Conservation (phyloP, 2,888 invertebrate species). For the Sinopyrophorus schimmeli region DNA sequence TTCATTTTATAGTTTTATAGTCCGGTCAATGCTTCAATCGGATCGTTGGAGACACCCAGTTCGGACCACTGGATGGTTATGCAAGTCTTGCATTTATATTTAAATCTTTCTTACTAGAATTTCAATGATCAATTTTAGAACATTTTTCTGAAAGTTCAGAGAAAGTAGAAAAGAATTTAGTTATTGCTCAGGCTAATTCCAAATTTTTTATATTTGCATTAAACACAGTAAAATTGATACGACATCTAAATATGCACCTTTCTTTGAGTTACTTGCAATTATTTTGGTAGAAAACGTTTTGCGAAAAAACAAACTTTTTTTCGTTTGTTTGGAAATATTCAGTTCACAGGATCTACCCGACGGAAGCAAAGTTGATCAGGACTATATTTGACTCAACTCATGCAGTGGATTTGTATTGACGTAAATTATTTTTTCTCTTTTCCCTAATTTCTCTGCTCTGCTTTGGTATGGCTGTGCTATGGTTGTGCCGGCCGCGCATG, state of each 20-base stretch:
- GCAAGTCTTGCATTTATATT: constrained; percentile 44
- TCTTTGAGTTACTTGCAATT: constrained; percentile 28
- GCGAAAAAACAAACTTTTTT: constrained; percentile 19
- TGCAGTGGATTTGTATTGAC: constrained; percentile 63
- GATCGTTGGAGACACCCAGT: constrained; percentile 54
- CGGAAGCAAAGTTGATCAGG: constrained; percentile 53
- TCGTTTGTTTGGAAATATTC: constrained; percentile 24
- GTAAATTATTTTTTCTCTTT: constrained; percentile 73
- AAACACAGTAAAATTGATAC: constrained; percentile 25
- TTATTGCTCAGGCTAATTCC: constrained; percentile 25
- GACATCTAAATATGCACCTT: constrained; percentile 26
- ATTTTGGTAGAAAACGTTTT: constrained; percentile 24
- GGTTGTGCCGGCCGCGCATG: constrained; percentile 78
- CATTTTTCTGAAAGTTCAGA: constrained; percentile 14
- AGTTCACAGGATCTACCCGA: constrained; percentile 40
- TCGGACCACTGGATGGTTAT: constrained; percentile 56
- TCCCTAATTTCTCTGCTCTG: constrained; percentile 81
- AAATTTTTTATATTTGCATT: constrained; percentile 24
- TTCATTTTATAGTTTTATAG: constrained; percentile 39
- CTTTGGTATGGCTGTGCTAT: constrained; percentile 76
- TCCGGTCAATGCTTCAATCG: constrained; percentile 54
- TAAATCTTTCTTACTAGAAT: constrained; percentile 33
- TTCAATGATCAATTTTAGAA: constrained; percentile 7
- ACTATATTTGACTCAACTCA: constrained; percentile 35
- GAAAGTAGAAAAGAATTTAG: constrained; percentile 17